Conservation (phyloP, 2,113 vertebrate species). For the Paracanthobrama guichenoti region DNA sequence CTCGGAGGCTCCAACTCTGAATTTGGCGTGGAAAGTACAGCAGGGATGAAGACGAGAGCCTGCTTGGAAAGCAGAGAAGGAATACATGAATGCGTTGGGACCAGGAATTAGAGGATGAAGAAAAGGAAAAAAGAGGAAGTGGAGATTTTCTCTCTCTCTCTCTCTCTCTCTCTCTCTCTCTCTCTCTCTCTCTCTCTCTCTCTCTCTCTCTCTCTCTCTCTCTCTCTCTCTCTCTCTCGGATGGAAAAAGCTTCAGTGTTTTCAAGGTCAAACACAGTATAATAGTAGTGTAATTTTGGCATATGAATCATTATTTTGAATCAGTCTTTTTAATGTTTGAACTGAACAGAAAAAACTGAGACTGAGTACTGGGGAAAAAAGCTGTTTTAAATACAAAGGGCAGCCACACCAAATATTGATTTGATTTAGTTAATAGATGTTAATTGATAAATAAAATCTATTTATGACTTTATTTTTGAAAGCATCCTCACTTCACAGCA, state of each 20-base stretch:
- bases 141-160: neutral
- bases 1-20: slow-evolving; percentile 12
- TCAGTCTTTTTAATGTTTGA: too few species aligned
- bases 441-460: too few species aligned
- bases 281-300: neutral
- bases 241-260: neutral
- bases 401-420: too few species aligned
- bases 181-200: too few species aligned
- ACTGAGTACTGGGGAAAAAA: too few species aligned
- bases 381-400: too few species aligned
- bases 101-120: neutral
- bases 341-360: too few species aligned
- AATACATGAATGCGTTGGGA: neutral
- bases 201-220: neutral
- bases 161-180: too few species aligned
- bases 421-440: too few species aligned
- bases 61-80: slow-evolving; percentile 19
- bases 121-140: neutral
- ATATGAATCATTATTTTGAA: too few species aligned
- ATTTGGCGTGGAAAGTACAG: slow-evolving; percentile 29
- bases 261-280: slow-evolving; percentile 5
- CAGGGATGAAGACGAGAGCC: slow-evolving; percentile 29
- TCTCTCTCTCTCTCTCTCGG: neutral
- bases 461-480: too few species aligned
- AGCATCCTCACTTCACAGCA: too few species aligned